Evolutionary conservation across 2,888 invertebrate genomes (phyloP), one percentile per base, ranked within the genome.

Genomic region (Tenthredo distinguenda): DNA sequence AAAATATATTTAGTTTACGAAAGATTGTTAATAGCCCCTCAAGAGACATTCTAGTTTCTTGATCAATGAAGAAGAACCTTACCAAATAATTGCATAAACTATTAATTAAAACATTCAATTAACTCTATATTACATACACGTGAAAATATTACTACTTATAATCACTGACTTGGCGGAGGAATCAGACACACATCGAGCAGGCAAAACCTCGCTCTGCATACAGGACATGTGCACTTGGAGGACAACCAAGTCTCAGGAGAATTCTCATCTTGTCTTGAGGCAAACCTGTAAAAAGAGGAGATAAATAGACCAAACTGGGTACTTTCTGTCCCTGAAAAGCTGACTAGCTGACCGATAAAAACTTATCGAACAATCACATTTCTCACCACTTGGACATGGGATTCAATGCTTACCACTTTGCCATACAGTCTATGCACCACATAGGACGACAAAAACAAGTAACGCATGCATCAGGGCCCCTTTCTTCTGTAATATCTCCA

Each of bases 341-440:
- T 15, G 12, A 47, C 47, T 15, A 47, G 12, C 12, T 15, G 12
- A 47, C 47, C 12, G 12, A 15, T 3, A 3, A 47, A 1, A 50
- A 50, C 2, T 50, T 15, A 18, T 50, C 1, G 12, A 50, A 18
- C 71, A 43, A 34, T 6, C 34, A 83, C 26, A 76, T 15, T 65
- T 40, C 50, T 84, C n/a, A 55, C 83, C 43, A 84, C 83, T 77
- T 55, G 15, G 65, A 50, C 55, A 79, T 26, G 10, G 84, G 77
- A n/a, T 85, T 84, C 62, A 71, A 65, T 85, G 89, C 90, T 90
- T 87, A 94, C 98, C 98, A 98, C 90, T 96, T 96, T 0, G 96
- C 97, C 95, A 98, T 95, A 93, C 98, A 99, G 88, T 96, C 96
- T 34, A 96, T 94, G 94, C 98, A 99, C 98, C 98, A 98, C 96